Conservation (phyloP, 2,888 invertebrate genomes). For the Aphidoletes aphidimyza region DNA sequence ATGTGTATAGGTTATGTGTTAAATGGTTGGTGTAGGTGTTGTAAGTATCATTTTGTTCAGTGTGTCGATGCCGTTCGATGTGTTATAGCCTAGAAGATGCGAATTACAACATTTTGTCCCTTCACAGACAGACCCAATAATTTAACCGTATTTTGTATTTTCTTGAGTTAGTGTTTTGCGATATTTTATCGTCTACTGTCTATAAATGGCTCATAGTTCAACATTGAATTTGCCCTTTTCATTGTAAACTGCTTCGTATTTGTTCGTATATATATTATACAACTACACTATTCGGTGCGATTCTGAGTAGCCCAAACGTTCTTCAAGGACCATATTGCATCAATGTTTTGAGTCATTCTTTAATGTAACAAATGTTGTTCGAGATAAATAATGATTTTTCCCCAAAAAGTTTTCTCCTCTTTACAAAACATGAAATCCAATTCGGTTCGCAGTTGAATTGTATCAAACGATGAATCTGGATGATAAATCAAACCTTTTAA, state of each 20-base stretch:
- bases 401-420: background rate
- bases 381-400: slow-evolving; percentile 14
- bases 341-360: slow-evolving; percentile 2
- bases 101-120: slow-evolving; percentile 41
- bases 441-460: slow-evolving; percentile 5
- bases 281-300: too few species aligned
- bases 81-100: background rate
- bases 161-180: background rate
- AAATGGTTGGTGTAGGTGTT: slow-evolving; percentile 47
- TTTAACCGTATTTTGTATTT: slow-evolving; percentile 12
- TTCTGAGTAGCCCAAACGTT: background rate
- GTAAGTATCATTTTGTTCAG: slow-evolving; percentile 47
- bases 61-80: background rate
- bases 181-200: background rate
- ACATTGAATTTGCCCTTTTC: slow-evolving; percentile 15
- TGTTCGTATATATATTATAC: background rate
- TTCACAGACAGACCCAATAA: background rate
- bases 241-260: background rate
- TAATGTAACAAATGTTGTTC: slow-evolving; percentile 17
- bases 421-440: slow-evolving; percentile 5
- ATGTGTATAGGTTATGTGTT: slow-evolving; percentile 27
- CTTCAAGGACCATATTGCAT: slow-evolving; percentile 21
- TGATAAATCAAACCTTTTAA: slow-evolving; percentile 51
- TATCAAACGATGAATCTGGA: slow-evolving; percentile 18
- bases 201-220: background rate